These are phyloP conservation scores for Heliconius cydno DNA, from an alignment of 2,888 invertebrate species.

Conservation along the genomic window DNA sequence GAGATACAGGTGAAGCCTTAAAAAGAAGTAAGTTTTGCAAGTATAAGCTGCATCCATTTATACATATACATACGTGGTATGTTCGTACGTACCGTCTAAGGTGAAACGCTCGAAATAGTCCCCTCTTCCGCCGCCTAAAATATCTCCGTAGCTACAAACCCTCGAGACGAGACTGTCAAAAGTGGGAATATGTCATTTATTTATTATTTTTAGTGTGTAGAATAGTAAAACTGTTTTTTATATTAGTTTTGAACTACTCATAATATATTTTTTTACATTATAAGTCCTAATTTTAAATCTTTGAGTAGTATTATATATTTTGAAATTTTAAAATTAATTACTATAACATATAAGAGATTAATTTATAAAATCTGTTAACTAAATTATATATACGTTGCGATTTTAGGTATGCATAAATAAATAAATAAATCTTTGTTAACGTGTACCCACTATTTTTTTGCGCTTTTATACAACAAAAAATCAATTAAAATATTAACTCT, in stretches of 20 bases:
- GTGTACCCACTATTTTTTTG: too few relatives aligned
- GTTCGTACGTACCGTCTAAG: conserved; percentile 42
- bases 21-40: not conserved
- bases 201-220: not conserved
- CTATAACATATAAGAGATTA: too few relatives aligned
- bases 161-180: conserved; percentile 27
- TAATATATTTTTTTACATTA: not conserved
- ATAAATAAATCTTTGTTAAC: too few relatives aligned
- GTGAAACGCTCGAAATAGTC: conserved; percentile 58
- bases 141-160: conserved; percentile 50
- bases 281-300: not conserved
- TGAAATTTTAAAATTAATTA: not conserved
- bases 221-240: not conserved
- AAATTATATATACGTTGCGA: too few relatives aligned
- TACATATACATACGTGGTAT: not conserved
- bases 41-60: not conserved
- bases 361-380: too few relatives aligned
- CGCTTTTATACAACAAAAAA: not conserved
- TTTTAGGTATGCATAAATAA: too few relatives aligned
- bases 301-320: not conserved
- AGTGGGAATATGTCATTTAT: not conserved
- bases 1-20: not conserved
- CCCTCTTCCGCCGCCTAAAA: conserved; percentile 62
- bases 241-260: not conserved
- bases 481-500: not conserved